Evolutionary conservation across 2,888 invertebrate genomes (phyloP).

Genomic region (Limnephilus marmoratus): DNA sequence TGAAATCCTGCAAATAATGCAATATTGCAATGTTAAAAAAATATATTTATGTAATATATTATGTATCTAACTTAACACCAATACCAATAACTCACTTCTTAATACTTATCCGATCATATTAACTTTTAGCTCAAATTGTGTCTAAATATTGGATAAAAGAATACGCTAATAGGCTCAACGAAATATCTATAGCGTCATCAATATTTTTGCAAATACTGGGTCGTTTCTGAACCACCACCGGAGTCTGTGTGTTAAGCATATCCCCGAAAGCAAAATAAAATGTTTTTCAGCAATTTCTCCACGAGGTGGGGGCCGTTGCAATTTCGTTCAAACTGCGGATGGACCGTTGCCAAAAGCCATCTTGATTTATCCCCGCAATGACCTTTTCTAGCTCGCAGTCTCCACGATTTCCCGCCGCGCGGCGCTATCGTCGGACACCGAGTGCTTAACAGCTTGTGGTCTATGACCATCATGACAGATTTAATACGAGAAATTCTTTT

Average conservation of each 20-base stretch:
- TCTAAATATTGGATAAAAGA: too few species aligned
- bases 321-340: slow-evolving; percentile 35
- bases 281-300: not conserved
- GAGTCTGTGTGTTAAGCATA: not conserved
- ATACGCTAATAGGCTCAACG: too few species aligned
- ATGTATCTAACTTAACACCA: too few species aligned
- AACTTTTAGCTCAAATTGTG: too few species aligned
- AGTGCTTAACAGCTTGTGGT: not conserved
- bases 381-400: slow-evolving; percentile 25
- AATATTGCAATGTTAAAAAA: too few species aligned
- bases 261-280: not conserved
- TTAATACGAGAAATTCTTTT: slow-evolving; percentile 19
- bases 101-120: too few species aligned
- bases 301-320: slow-evolving; percentile 14
- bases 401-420: slow-evolving; percentile 12
- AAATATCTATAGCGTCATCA: too few species aligned
- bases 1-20: too few species aligned
- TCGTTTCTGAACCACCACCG: too few species aligned
- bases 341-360: slow-evolving; percentile 40
- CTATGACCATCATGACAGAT: slow-evolving; percentile 8
- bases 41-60: too few species aligned
- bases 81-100: too few species aligned
- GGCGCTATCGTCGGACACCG: not conserved
- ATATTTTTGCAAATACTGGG: too few species aligned
- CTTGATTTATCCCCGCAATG: slow-evolving; percentile 44